A percentile compares a stretch with the other conserved stretches of the same genome.
Conservation (phyloP, 2,113 vertebrate genomes). For the Rhea pennata region DNA sequence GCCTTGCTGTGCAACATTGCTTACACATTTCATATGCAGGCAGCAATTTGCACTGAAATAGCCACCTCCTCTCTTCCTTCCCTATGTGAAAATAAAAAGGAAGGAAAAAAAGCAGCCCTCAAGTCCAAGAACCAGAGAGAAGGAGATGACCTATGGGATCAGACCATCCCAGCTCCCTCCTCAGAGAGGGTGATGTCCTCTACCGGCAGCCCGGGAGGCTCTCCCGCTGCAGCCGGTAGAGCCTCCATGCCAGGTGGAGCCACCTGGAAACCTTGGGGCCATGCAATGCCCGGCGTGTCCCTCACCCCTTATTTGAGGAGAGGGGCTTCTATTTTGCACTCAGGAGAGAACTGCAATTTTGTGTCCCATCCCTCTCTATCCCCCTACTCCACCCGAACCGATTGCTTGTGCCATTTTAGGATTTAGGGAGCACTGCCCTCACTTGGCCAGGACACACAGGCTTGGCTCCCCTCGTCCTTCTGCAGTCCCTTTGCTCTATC, state of each 20-base stretch:
- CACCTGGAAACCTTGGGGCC: background rate
- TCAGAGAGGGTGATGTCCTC: background rate
- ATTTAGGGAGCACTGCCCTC: background rate
- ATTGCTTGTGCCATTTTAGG: background rate
- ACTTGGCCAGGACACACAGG: background rate
- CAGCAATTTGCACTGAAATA: background rate
- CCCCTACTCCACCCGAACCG: background rate
- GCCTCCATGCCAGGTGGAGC: background rate
- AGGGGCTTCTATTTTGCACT: background rate
- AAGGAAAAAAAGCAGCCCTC: background rate
- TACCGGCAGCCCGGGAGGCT: background rate
- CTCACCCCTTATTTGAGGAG: background rate
- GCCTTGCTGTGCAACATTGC: fast-evolving
- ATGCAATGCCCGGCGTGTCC: background rate
- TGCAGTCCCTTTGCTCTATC: background rate
- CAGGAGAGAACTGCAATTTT: background rate
- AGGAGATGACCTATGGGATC: fast-evolving
- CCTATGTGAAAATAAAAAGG: fast-evolving
- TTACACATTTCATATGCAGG: background rate
- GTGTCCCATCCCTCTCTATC: background rate
- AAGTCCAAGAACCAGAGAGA: fast-evolving
- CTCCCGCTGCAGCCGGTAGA: background rate
- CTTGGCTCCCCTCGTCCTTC: background rate
- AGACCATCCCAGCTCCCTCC: background rate
- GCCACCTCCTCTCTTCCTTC: background rate